Evolutionary conservation across 2,797 vertebrate genomes (phyloP).

Genomic region (Pantherophis alleghaniensis): DNA sequence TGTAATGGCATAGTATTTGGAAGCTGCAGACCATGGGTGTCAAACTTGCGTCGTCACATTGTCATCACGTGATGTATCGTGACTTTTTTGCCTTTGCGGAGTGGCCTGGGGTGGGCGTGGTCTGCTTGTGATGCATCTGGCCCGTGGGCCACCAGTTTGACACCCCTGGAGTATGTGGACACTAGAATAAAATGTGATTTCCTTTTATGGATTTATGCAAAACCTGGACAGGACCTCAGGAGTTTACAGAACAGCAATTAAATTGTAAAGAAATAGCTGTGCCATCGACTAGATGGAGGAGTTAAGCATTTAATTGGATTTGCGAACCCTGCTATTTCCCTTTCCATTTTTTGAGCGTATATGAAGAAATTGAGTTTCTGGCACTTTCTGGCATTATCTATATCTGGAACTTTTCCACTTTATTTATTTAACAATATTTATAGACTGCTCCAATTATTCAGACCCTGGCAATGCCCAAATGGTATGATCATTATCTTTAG

Average conservation of each 20-base stretch:
- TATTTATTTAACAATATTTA: background rate
- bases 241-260: background rate
- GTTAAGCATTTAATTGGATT: background rate
- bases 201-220: background rate
- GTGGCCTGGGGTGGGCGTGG: no score
- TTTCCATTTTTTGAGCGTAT: background rate
- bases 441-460: background rate
- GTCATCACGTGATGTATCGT: no score
- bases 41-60: no score
- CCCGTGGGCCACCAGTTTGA: no score
- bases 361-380: background rate
- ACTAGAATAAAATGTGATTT: background rate
- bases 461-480: background rate
- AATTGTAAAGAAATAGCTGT: background rate
- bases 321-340: background rate
- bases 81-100: no score
- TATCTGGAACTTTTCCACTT: background rate
- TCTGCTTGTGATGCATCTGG: no score
- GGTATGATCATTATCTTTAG: background rate
- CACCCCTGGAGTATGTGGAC: background rate
- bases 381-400: background rate
- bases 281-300: background rate
- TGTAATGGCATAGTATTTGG: no score
- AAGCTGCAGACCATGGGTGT: no score
- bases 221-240: background rate